A percentile compares a stretch with the other conserved stretches of the same genome.
Conservation (phyloP, 2,888 invertebrate species). For the Agriotes lineatus region DNA sequence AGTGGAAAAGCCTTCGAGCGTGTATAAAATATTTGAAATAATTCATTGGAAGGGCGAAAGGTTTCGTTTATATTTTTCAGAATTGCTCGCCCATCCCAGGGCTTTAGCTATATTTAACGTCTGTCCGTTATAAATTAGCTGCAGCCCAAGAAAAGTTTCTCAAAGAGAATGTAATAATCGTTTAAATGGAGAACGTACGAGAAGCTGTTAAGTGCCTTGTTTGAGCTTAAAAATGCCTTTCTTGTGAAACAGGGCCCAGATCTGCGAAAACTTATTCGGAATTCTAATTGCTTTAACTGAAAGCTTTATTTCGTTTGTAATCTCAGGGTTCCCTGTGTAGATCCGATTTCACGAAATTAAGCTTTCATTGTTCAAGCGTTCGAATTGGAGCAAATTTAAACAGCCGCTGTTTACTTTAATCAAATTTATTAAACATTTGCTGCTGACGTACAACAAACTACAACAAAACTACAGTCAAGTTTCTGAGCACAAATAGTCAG, state of each 20-base stretch:
- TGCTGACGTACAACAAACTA: not conserved
- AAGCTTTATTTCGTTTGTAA: conserved; percentile 14
- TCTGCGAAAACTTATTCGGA: not conserved
- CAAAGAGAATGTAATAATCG: no score
- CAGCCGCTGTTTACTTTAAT: not conserved
- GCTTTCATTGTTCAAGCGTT: conserved; percentile 13
- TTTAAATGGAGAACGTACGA: not conserved
- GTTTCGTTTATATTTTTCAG: not conserved
- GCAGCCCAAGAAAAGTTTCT: not conserved
- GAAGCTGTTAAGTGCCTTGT: not conserved
- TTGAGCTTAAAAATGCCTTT: no score
- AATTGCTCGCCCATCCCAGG: no score
- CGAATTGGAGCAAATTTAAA: not conserved
- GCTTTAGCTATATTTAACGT: no score
- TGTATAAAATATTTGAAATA: conserved; percentile 4
- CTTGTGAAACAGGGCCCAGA: no score
- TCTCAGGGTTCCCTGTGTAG: not conserved
- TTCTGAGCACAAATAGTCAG: no score
- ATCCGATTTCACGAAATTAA: conserved; percentile 15
- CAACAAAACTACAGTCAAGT: not conserved
- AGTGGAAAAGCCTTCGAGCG: not conserved
- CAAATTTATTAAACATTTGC: not conserved
- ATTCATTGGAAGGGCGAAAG: not conserved
- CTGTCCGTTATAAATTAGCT: no score
- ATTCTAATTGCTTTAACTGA: not conserved